Evolutionary conservation across 2,888 invertebrate species (phyloP), one percentile per base, ranked within the genome.

Genomic region (Dascillus cervinus): DNA sequence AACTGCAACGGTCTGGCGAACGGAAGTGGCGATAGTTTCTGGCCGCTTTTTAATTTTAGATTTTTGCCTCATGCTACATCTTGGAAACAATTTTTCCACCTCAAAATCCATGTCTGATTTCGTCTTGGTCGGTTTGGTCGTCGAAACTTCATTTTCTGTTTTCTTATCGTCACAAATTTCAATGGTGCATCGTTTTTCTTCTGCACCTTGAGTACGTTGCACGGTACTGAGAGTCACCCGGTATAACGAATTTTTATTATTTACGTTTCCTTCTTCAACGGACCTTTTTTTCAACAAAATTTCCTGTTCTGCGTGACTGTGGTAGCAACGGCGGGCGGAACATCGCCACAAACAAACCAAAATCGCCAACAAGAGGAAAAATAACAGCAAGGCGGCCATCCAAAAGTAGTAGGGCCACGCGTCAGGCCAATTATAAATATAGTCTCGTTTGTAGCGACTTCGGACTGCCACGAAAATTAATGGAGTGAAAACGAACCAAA

Each of bases 401-500:
- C 35, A 39, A 17, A 21, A 39, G 19, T 32, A 32, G 21, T 19
- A 35, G 3, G 27, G 29, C 32, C 35, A 35, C 9, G 20, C 11
- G 5, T 28, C 14, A 2, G 24, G 22, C 35, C 39, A 39, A 12
- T 29, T 9, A 4, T 19, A n/a, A 6, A 17, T 4, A 17, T 17
- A 17, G 4, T 17, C 8, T 8, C 8, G 4, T 17, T 17, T 8
- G 17, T 12, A 6, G n/a, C 11, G 19, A 4, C 13, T 11, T 11
- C 11, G 21, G 20, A 32, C 32, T 3, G 4, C 9, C 3, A 35
- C 29, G 29, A 22, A 39, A 11, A 39, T 11, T 11, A 39, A 12
- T 2, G 39, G 39, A 20, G 32, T 35, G 5, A 29, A 3, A 10
- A 32, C 11, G 21, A 39, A 32, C 39, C 39, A 39, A 21, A 28